These are phyloP conservation scores for Drosophila kikkawai DNA, from an alignment of 1,140 invertebrate genomes.

Conservation along the genomic window DNA sequence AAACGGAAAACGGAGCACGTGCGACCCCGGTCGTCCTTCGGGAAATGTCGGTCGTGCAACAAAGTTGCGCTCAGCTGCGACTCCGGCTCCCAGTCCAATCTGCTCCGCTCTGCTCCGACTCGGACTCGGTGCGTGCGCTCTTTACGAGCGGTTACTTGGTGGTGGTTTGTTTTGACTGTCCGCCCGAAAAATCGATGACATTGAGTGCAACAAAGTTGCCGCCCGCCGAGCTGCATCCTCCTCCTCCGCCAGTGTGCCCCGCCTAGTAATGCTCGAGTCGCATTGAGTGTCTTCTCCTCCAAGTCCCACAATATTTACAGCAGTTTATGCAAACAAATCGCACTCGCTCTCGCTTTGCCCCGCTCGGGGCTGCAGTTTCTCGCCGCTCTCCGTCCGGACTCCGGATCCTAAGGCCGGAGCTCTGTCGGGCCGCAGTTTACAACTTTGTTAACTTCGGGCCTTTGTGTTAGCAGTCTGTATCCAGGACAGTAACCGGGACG, in stretches of 20 bases:
- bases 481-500: slow-evolving; percentile 83
- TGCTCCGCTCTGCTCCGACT: slow-evolving; percentile 13
- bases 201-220: slow-evolving; percentile 83
- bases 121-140: slow-evolving; percentile 26
- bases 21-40: slow-evolving; percentile 63
- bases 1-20: slow-evolving; percentile 70
- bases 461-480: slow-evolving; percentile 76
- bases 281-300: slow-evolving; percentile 17
- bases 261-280: slow-evolving; percentile 53
- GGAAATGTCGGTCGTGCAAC: slow-evolving; percentile 80
- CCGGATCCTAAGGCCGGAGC: slow-evolving; percentile 34
- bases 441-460: slow-evolving; percentile 81
- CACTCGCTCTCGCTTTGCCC: slow-evolving; percentile 35
- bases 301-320: slow-evolving; percentile 65
- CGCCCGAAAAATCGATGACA: slow-evolving; percentile 81
- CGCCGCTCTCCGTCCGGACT: slow-evolving; percentile 49
- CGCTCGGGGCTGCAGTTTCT: slow-evolving; percentile 19
- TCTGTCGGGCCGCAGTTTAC: slow-evolving; percentile 60
- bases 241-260: slow-evolving; percentile 41
- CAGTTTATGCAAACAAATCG: slow-evolving; percentile 64
- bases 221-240: slow-evolving; percentile 52
- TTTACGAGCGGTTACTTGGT: slow-evolving; percentile 53
- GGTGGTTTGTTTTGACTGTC: slow-evolving; percentile 70
- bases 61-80: slow-evolving; percentile 72
- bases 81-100: slow-evolving; percentile 20